Evolutionary conservation across 2,888 invertebrate species (phyloP), one percentile per base, ranked within the genome.

Genomic region (Julus scanicus): DNA sequence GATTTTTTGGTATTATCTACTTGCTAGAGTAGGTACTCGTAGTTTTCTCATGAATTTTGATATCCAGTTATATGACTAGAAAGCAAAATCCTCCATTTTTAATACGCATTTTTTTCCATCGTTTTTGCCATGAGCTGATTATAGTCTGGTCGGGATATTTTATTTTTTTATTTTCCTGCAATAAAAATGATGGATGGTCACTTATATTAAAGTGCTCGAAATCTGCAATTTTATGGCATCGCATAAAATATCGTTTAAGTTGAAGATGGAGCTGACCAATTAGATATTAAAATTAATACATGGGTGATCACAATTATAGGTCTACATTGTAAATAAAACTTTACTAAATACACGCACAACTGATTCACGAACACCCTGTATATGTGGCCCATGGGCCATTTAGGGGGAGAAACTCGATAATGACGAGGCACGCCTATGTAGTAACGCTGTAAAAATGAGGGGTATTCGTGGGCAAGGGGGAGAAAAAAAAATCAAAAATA

Each of bases 231-330:
- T 71, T 71, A 71, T 71, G 71, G 71, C 71, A 71, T 71, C 71
- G 71, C 71, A 71, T 71, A 71, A 71, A 71, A 71, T 71, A 71
- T 71, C 71, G 71, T 71, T 71, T 71, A 71, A 71, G 71, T 71
- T 71, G n/a, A 71, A 63, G n/a, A n/a, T n/a, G 71, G n/a, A 71
- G 29, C 71, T 71, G 71, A 29, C n/a, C 71, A 71, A 71, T 71
- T 71, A 71, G 2, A 71, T 71, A 71, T 71, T 71, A 71, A 71
- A 71, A 71, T 71, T 71, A 71, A 71, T 71, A 71, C 29, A 71
- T 71, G 71, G 71, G 71, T 29, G 71, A 71, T 71, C 71, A 71
- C 71, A 71, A 71, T 71, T 71, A 71, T n/a, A 71, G 71, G 4
- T 29, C 71, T 29, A 29, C 71, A 71, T 29, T 71, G 20, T 71